Conservation (phyloP, 1,140 invertebrate genomes). For the Calliphora vicina region DNA sequence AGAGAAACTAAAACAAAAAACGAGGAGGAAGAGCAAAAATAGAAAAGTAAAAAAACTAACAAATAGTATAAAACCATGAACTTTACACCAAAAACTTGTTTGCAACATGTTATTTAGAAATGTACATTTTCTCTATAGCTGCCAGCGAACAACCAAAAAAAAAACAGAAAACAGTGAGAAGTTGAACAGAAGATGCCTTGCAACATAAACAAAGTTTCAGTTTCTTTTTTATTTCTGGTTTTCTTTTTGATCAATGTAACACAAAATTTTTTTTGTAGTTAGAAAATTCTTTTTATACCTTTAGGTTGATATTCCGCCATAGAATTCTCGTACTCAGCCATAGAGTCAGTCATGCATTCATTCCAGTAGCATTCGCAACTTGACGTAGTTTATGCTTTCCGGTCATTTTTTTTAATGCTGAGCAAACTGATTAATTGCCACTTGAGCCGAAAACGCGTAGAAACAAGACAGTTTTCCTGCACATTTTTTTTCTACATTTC, state of each 20-base stretch:
- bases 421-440: slow-evolving; percentile 20
- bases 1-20: background rate
- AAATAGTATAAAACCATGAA: slow-evolving; percentile 13
- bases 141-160: too few relatives aligned
- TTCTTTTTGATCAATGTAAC: background rate
- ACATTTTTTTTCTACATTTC: background rate
- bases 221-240: background rate
- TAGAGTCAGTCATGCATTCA: slow-evolving; percentile 7
- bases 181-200: background rate
- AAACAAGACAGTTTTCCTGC: background rate
- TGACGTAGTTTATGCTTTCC: slow-evolving; percentile 21
- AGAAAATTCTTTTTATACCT: background rate
- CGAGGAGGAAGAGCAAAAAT: too few relatives aligned
- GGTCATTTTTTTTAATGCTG: slow-evolving; percentile 1
- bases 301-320: background rate
- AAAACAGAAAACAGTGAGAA: too few relatives aligned
- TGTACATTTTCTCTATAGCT: too few relatives aligned
- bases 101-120: background rate
- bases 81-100: background rate
- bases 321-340: background rate
- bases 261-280: background rate
- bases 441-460: slow-evolving; percentile 10
- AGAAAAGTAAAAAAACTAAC: background rate
- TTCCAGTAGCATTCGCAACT: background rate
- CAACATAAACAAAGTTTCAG: background rate